Evolutionary conservation across 2,113 vertebrate species (phyloP).

Genomic region (Lipotes vexillifer): DNA sequence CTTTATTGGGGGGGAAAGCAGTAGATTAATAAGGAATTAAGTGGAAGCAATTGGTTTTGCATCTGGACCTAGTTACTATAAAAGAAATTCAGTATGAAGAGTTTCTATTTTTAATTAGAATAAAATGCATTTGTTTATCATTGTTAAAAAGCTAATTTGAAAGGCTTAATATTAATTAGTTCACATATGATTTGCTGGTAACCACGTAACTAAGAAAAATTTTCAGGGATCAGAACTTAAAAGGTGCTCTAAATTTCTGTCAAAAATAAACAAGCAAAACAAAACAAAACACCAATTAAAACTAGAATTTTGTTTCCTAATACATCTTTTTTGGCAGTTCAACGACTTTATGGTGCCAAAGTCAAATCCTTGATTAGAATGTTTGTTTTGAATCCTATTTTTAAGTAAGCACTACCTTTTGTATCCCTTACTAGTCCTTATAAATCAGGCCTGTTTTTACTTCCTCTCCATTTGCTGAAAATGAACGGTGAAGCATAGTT

Average conservation of each 20-base stretch:
- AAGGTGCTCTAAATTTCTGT: not conserved
- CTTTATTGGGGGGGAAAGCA: not conserved
- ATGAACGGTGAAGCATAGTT: not conserved
- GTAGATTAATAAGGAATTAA: not conserved
- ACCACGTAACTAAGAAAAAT: not conserved
- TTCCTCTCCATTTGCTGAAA: not conserved
- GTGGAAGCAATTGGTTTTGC: not conserved
- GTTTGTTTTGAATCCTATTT: not conserved
- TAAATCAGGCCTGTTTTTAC: not conserved
- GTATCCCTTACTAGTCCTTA: not conserved
- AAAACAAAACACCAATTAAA: not conserved
- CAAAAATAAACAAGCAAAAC: not conserved
- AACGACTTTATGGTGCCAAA: not conserved
- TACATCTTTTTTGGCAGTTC: not conserved
- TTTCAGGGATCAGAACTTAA: not conserved
- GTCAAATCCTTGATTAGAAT: not conserved
- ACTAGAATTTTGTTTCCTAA: not conserved
- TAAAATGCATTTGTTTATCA: conserved; percentile 2
- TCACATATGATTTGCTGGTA: not conserved
- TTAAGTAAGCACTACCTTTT: not conserved
- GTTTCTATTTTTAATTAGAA: not conserved
- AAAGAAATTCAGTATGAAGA: not conserved
- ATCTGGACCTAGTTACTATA: not conserved
- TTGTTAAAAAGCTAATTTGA: not conserved
- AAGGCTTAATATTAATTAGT: not conserved